These are phyloP conservation scores for Furcula furcula DNA, from an alignment of 2,888 invertebrate species.

Conservation along the genomic window DNA sequence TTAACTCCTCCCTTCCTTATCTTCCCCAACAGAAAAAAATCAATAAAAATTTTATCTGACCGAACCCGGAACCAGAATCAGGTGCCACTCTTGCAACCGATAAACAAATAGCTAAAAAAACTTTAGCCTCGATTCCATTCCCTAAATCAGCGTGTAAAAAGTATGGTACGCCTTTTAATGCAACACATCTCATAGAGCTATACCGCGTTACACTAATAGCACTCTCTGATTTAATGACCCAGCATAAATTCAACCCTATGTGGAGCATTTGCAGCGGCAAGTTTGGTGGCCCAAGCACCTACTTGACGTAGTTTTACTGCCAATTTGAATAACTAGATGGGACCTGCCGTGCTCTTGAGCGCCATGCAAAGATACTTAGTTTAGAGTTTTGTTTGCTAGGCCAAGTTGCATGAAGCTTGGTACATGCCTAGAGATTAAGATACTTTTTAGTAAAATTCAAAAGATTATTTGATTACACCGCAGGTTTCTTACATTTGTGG, in stretches of 20 bases:
- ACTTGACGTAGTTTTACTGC: constrained; percentile 12
- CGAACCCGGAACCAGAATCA: too few species aligned
- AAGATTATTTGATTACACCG: too few species aligned
- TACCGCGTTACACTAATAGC: constrained; percentile 35
- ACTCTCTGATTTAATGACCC: constrained; percentile 51
- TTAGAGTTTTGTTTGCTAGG: too few species aligned
- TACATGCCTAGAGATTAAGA: too few species aligned
- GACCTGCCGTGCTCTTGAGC: constrained; percentile 5
- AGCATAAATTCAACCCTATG: constrained; percentile 44
- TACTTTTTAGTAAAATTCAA: too few species aligned
- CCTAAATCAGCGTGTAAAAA: constrained; percentile 1
- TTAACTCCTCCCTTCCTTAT: too few species aligned
- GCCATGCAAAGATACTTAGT: too few species aligned
- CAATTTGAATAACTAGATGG: constrained; percentile 14
- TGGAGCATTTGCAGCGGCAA: constrained; percentile 23
- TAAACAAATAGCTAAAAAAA: neutral
- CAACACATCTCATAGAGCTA: neutral
- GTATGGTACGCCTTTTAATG: neutral
- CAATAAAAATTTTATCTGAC: too few species aligned
- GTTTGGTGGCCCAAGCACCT: constrained; percentile 10
- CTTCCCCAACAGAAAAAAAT: too few species aligned
- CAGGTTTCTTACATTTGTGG: too few species aligned
- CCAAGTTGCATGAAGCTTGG: too few species aligned
- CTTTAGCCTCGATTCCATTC: neutral
- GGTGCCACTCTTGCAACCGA: too few species aligned